A percentile compares a stretch with the other conserved stretches of the same genome.
Conservation (phyloP, 1,140 invertebrate genomes). For the Drosophila pseudoobscura region DNA sequence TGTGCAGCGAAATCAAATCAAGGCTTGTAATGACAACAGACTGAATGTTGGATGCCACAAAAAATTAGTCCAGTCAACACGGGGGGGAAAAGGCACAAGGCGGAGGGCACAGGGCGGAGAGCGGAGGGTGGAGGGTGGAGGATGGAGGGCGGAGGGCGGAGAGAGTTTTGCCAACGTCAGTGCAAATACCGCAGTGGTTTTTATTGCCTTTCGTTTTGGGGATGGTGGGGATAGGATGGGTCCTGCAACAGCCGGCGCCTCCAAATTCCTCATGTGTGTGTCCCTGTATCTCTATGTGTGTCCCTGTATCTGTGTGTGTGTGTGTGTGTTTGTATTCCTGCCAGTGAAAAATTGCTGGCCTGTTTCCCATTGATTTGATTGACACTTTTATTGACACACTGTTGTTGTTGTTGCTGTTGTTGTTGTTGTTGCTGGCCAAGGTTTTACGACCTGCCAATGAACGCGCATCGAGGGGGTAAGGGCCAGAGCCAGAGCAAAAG, state of each 20-base stretch:
- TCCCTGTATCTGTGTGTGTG: not conserved
- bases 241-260: conserved; percentile 58
- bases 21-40: conserved; percentile 31
- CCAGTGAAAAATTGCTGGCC: too few species aligned
- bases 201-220: conserved; percentile 16
- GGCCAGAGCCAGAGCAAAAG: too few species aligned
- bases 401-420: conserved; percentile 27
- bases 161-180: conserved; percentile 23
- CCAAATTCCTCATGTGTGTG: not conserved
- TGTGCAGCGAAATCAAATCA: conserved; percentile 53
- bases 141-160: too few species aligned
- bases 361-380: conserved; percentile 73
- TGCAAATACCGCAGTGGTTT: conserved; percentile 21
- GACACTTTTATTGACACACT: conserved; percentile 77
- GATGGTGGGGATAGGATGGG: conserved; percentile 4
- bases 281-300: not conserved
- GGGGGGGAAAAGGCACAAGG: not conserved
- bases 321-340: not conserved
- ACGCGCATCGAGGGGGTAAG: not conserved
- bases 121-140: too few species aligned
- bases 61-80: conserved; percentile 56
- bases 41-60: conserved; percentile 16
- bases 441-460: conserved; percentile 65
- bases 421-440: conserved; percentile 29
- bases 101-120: too few species aligned